Conservation (phyloP, 1,140 invertebrate genomes). For the Gyrodactylus salaris region DNA sequence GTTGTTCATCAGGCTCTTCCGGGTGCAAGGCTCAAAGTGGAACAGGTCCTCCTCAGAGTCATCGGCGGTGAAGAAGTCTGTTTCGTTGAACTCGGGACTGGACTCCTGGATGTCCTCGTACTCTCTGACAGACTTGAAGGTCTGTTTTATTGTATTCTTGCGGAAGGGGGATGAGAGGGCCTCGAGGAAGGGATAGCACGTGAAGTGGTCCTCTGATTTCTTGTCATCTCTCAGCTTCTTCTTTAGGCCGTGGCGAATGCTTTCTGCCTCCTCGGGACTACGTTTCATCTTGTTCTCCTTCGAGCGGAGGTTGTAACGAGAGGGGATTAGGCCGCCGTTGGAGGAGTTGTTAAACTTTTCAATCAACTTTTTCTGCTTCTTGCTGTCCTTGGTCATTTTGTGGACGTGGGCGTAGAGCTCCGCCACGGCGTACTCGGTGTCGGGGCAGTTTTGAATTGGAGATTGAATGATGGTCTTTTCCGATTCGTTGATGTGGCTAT, state of each 20-base stretch:
- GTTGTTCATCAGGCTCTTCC: neutral
- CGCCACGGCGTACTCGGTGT: neutral
- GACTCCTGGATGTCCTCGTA: neutral
- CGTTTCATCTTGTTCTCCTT: neutral
- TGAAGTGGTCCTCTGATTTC: neutral
- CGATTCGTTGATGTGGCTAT: neutral
- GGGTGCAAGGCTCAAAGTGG: neutral
- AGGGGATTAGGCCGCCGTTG: neutral
- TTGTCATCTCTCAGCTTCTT: neutral
- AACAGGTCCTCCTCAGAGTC: neutral
- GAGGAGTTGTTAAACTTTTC: neutral
- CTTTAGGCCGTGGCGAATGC: neutral
- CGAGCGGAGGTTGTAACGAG: neutral
- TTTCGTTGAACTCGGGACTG: neutral
- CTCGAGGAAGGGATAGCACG: neutral
- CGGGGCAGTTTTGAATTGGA: neutral
- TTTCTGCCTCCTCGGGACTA: neutral
- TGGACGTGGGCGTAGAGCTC: neutral
- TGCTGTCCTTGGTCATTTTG: neutral
- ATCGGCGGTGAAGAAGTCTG: neutral
- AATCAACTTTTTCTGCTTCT: neutral
- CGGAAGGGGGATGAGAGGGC: neutral
- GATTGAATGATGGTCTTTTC: neutral
- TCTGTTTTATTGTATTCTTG: neutral
- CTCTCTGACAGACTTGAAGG: neutral